Conservation (phyloP, 2,113 vertebrate genomes). For the Ictalurus punctatus region DNA sequence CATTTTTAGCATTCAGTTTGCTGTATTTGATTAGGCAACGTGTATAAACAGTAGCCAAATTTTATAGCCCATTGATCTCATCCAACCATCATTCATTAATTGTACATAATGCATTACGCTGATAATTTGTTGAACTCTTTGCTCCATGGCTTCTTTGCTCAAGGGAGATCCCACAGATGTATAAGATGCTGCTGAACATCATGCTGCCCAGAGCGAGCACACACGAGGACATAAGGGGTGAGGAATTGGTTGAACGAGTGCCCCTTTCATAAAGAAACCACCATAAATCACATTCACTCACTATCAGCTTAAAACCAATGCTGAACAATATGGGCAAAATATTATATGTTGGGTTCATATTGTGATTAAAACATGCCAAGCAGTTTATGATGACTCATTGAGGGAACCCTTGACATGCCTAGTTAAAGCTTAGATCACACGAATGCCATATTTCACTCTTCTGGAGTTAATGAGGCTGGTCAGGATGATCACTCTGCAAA, state of each 20-base stretch:
- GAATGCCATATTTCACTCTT: background rate
- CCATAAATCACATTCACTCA: background rate
- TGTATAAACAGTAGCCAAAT: background rate
- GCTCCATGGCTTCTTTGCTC: background rate
- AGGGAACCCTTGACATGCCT: background rate
- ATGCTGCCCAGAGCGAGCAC: background rate
- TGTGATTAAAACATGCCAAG: background rate
- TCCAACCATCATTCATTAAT: slow-evolving; percentile 38
- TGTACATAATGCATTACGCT: slow-evolving; percentile 3
- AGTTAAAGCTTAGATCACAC: background rate
- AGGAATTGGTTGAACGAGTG: background rate
- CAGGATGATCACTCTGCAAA: background rate
- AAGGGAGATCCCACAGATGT: slow-evolving; percentile 28
- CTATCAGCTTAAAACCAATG: background rate
- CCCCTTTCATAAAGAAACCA: background rate
- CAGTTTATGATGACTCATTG: background rate
- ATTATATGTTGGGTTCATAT: background rate
- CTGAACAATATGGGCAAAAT: background rate
- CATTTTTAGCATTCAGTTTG: background rate
- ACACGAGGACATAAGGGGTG: background rate
- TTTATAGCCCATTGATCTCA: background rate
- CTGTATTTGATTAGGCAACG: background rate
- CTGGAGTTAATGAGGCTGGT: background rate
- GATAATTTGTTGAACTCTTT: slow-evolving; percentile 24
- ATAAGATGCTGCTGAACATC: slow-evolving; percentile 25